phyloP scores from a whole-genome alignment of 2,888 invertebrate genomes.

The Palloptera scutellata region DNA sequence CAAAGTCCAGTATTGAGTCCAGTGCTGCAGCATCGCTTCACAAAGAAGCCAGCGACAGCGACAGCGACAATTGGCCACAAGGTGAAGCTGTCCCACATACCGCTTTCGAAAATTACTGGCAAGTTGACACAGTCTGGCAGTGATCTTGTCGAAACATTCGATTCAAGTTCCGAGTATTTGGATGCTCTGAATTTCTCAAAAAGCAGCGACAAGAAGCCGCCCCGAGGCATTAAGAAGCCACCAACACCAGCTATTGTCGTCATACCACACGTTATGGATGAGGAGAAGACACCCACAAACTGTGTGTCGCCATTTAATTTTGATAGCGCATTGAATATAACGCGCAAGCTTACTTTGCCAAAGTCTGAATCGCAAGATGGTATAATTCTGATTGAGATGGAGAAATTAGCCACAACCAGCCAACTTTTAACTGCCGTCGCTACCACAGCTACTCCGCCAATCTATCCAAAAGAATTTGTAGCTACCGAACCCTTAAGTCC shows the following conservation, averaged over 20 bases:
- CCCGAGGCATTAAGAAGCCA: slow-evolving; percentile 36
- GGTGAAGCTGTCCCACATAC: slow-evolving; percentile 57
- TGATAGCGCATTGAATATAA: slow-evolving; percentile 38
- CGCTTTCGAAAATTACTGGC: slow-evolving; percentile 60
- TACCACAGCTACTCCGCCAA: slow-evolving; percentile 8
- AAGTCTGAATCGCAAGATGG: slow-evolving; percentile 41
- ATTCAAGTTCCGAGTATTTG: slow-evolving; percentile 51
- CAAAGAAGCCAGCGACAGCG: slow-evolving; percentile 36
- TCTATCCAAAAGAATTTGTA: slow-evolving; percentile 48
- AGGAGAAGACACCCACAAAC: slow-evolving; percentile 58
- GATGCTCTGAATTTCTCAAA: slow-evolving; percentile 41
- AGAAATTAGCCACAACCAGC: slow-evolving; percentile 44
- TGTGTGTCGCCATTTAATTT: slow-evolving; percentile 51
- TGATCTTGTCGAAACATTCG: slow-evolving; percentile 60
- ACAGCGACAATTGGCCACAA: slow-evolving; percentile 35
- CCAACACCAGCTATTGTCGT: slow-evolving; percentile 33
- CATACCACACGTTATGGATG: slow-evolving; percentile 42
- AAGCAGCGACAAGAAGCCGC: slow-evolving; percentile 36
- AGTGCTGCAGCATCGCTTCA: slow-evolving; percentile 45
- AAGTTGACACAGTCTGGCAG: slow-evolving; percentile 61
- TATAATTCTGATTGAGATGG: slow-evolving; percentile 51
- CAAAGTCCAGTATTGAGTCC: slow-evolving; percentile 40
- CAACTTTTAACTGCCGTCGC: slow-evolving; percentile 36
- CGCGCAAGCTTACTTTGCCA: slow-evolving; percentile 44
- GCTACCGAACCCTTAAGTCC: slow-evolving; percentile 50